phyloP scores from a whole-genome alignment of 37 sponge, comb jelly and placozoan species.

The Lycopodina hypogea region DNA sequence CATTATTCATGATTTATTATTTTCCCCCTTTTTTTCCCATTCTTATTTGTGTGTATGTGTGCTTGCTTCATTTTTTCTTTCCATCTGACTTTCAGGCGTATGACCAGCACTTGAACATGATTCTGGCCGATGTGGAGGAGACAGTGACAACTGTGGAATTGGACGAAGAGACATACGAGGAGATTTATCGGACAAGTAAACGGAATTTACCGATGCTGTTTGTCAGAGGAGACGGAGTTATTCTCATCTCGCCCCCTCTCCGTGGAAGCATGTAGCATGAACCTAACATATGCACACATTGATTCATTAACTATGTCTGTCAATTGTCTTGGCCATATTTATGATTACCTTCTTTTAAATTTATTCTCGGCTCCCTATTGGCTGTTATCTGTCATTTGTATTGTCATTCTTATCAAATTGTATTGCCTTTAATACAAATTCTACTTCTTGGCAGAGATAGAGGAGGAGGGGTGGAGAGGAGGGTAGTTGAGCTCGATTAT shows the following conservation, averaged over 20 bases:
- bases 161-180: constrained; percentile 98
- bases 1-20: too few relatives aligned
- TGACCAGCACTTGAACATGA: constrained; percentile 98
- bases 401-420: too few relatives aligned
- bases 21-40: too few relatives aligned
- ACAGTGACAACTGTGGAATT: constrained; percentile 92
- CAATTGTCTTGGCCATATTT: not conserved
- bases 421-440: too few relatives aligned
- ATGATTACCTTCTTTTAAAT: too few relatives aligned
- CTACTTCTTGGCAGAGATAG: too few relatives aligned
- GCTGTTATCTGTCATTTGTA: too few relatives aligned
- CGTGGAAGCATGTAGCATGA: constrained; percentile 49
- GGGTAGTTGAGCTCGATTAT: too few relatives aligned
- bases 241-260: constrained; percentile 93
- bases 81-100: constrained; percentile 84
- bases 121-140: constrained; percentile 97
- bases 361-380: too few relatives aligned
- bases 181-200: constrained; percentile 90
- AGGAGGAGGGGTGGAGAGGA: too few relatives aligned
- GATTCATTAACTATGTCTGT: not conserved
- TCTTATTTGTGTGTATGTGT: not conserved
- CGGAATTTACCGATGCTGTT: constrained; percentile 94
- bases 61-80: too few relatives aligned
- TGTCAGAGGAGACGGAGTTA: constrained; percentile 98
- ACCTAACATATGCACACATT: not conserved